Conservation (phyloP, 2,797 vertebrate species). For the Phalanger gymnotis region DNA sequence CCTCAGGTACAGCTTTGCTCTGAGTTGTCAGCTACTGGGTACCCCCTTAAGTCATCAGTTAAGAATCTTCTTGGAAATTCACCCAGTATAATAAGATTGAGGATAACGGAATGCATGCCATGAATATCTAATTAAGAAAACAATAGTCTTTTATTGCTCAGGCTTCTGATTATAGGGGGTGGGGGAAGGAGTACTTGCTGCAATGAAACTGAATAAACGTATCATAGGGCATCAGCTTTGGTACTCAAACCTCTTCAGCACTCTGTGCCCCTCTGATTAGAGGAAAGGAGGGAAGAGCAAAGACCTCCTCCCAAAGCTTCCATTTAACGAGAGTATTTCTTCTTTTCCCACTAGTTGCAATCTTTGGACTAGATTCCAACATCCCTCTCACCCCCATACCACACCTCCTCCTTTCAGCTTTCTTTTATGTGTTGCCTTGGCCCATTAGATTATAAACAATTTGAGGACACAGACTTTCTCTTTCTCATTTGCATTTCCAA, state of each 20-base stretch:
- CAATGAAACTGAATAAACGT: constrained; percentile 21
- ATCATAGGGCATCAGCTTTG: background rate
- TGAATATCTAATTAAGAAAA: constrained; percentile 77
- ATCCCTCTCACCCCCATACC: background rate
- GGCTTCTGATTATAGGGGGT: constrained; percentile 54
- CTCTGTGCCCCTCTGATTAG: background rate
- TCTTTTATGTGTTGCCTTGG: background rate
- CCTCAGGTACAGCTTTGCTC: constrained; percentile 75
- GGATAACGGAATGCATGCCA: constrained; percentile 66
- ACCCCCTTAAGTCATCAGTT: constrained; percentile 77
- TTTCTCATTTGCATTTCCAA: background rate
- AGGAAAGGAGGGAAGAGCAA: background rate
- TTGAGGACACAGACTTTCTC: background rate
- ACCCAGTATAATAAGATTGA: background rate
- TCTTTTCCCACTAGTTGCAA: background rate
- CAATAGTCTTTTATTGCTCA: constrained; percentile 72
- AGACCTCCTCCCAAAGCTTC: background rate
- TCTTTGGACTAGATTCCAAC: background rate
- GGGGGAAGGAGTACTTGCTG: constrained; percentile 69
- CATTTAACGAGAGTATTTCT: background rate
- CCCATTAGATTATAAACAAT: background rate
- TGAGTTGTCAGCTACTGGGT: constrained; percentile 77
- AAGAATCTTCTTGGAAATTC: constrained; percentile 75
- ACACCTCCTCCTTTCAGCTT: background rate
- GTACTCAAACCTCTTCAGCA: background rate